These are phyloP conservation scores for Odontothrips loti DNA, from an alignment of 2,888 invertebrate species.

Conservation along the genomic window DNA sequence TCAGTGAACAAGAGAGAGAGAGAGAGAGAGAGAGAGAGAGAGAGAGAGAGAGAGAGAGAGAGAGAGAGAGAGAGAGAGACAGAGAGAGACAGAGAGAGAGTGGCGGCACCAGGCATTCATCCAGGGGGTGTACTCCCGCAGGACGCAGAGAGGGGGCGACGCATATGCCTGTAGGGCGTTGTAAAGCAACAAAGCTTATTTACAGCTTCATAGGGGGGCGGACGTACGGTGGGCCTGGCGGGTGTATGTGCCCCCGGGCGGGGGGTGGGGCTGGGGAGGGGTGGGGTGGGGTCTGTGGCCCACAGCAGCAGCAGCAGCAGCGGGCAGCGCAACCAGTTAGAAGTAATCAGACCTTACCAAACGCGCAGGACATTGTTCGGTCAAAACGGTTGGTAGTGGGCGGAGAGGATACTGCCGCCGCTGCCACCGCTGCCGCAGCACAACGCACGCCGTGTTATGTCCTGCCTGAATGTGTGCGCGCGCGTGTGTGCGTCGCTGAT, in stretches of 20 bases:
- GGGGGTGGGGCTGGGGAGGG: not conserved
- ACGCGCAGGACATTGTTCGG: not conserved
- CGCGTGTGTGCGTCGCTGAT: not conserved
- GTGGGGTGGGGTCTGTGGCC: not conserved
- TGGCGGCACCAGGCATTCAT: not conserved
- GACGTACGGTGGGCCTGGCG: not conserved
- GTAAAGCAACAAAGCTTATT: conserved; percentile 24
- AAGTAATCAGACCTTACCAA: conserved; percentile 14
- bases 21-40: not conserved
- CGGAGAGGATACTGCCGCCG: not conserved
- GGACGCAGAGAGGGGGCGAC: not conserved
- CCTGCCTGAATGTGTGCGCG: not conserved
- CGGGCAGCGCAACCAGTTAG: not conserved
- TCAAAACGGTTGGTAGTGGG: not conserved
- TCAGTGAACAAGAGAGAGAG: not conserved
- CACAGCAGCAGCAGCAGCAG: too few species aligned
- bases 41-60: too few species aligned
- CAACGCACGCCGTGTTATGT: not conserved
- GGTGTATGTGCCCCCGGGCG: not conserved
- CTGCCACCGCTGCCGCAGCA: not conserved
- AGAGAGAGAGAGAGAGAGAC: too few species aligned
- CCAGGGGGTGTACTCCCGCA: too few species aligned
- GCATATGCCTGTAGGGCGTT: conserved; percentile 3
- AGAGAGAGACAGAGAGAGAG: too few species aligned
- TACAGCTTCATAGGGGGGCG: conserved; percentile 23